Evolutionary conservation across 2,113 vertebrate species (phyloP).

Genomic region (Hippocampus zosterae): DNA sequence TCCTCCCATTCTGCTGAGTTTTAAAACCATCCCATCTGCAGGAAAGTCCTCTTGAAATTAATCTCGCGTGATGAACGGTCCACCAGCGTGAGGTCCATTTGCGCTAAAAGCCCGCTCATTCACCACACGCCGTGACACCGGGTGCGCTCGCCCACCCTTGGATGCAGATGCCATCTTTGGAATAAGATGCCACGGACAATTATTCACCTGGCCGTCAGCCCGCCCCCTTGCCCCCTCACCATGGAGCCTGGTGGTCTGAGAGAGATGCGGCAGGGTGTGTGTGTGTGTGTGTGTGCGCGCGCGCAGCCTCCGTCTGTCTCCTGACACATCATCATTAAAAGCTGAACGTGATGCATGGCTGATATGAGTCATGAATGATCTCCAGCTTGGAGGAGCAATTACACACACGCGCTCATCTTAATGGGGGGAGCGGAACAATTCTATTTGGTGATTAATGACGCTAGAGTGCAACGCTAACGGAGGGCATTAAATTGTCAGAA

Average conservation of each 20-base stretch:
- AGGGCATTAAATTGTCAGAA: conserved; percentile 8
- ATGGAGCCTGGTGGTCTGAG: conserved; percentile 33
- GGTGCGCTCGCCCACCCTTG: conserved; percentile 53
- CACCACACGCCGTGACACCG: conserved; percentile 39
- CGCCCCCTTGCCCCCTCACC: conserved; percentile 43
- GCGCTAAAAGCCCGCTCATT: conserved; percentile 53
- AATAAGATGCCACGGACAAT: conserved; percentile 61
- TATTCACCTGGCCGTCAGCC: conserved; percentile 49
- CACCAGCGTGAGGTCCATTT: conserved; percentile 47
- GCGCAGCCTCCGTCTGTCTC: conserved; percentile 41
- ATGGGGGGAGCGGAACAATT: conserved; percentile 35
- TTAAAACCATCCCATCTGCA: conserved; percentile 23
- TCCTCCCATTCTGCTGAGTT: background rate
- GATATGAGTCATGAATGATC: conserved; percentile 54
- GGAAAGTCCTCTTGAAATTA: conserved; percentile 18
- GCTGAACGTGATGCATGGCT: conserved; percentile 53
- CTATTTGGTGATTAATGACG: conserved; percentile 44
- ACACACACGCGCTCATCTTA: conserved; percentile 32
- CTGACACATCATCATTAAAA: conserved; percentile 62
- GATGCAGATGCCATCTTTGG: conserved; percentile 51
- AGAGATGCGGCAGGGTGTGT: background rate
- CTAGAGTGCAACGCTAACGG: conserved; percentile 2
- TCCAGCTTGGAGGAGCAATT: conserved; percentile 42
- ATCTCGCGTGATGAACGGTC: conserved; percentile 45
- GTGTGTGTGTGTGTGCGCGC: background rate